Evolutionary conservation across 1,140 invertebrate genomes (phyloP).

Genomic region (Solenopsis invicta): DNA sequence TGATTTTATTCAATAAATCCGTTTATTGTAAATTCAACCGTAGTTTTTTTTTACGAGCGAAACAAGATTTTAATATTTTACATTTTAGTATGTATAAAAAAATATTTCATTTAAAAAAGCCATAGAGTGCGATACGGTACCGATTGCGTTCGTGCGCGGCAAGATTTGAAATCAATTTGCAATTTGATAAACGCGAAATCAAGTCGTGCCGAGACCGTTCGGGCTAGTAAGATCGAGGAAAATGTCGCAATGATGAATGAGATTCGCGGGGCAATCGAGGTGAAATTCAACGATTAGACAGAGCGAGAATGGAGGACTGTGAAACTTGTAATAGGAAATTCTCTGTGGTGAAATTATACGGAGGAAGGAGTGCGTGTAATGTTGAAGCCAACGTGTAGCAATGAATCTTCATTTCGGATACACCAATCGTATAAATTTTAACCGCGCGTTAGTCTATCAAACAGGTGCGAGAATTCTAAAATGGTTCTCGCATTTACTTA

Average conservation of each 20-base stretch:
- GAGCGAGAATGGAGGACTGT: slow-evolving; percentile 49
- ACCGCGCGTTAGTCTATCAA: slow-evolving; percentile 16
- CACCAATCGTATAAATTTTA: slow-evolving; percentile 40
- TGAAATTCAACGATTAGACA: slow-evolving; percentile 50
- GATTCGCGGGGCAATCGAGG: slow-evolving; percentile 55
- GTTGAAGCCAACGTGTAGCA: slow-evolving; percentile 30
- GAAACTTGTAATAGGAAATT: slow-evolving; percentile 65
- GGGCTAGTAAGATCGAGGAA: slow-evolving; percentile 53
- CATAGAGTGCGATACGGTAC: background rate
- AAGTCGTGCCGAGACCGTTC: background rate
- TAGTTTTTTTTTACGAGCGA: background rate
- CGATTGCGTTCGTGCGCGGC: background rate
- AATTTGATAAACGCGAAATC: slow-evolving; percentile 45
- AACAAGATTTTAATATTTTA: slow-evolving; percentile 13
- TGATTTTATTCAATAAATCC: slow-evolving; percentile 11
- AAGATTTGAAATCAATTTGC: slow-evolving; percentile 47
- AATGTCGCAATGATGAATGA: slow-evolving; percentile 61
- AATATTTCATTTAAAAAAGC: slow-evolving; percentile 22
- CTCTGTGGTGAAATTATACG: slow-evolving; percentile 71
- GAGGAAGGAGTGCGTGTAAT: slow-evolving; percentile 49
- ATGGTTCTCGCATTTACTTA: background rate
- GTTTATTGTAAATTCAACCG: slow-evolving; percentile 18
- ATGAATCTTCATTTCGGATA: slow-evolving; percentile 51
- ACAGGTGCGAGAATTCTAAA: slow-evolving; percentile 6
- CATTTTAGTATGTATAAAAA: slow-evolving; percentile 1